A percentile compares a stretch with the other conserved stretches of the same genome.
Conservation (phyloP, 92 coral and sea anemone species). For the Virgularia gustaviana region DNA sequence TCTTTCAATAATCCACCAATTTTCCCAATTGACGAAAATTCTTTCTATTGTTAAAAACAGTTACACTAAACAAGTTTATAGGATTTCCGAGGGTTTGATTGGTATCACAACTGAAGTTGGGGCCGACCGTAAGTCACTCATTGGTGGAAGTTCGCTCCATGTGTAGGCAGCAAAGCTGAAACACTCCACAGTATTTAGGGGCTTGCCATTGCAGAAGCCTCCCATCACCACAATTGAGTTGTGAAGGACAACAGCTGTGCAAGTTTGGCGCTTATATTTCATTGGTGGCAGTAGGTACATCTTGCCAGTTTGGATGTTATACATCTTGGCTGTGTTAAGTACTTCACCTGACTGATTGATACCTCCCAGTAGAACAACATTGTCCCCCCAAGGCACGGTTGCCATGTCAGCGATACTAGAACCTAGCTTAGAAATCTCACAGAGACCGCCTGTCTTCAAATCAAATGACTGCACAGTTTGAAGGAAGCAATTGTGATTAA, state of each 20-base stretch:
- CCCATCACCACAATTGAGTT: slow-evolving; percentile 70
- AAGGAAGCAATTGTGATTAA: background rate
- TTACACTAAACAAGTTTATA: too few relatives aligned
- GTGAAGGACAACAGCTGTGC: slow-evolving; percentile 67
- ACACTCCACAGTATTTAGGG: too few relatives aligned
- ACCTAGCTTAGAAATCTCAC: background rate
- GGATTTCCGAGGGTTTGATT: too few relatives aligned
- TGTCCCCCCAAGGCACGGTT: slow-evolving; percentile 4
- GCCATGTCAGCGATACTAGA: background rate
- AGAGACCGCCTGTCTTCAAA: background rate
- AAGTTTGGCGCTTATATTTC: slow-evolving; percentile 73
- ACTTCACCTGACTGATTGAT: background rate
- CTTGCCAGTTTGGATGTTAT: slow-evolving; percentile 61
- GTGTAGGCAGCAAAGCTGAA: too few relatives aligned
- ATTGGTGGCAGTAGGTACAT: slow-evolving; percentile 65
- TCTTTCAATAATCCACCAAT: too few relatives aligned
- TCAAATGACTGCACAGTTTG: background rate
- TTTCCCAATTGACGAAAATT: too few relatives aligned
- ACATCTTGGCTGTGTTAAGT: slow-evolving; percentile 10
- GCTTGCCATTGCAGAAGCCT: slow-evolving; percentile 70
- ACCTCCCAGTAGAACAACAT: slow-evolving; percentile 10
- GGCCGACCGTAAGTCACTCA: too few relatives aligned
- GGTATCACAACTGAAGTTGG: too few relatives aligned
- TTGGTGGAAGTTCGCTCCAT: too few relatives aligned
- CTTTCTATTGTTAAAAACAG: too few relatives aligned